Evolutionary conservation across 2,888 invertebrate genomes (phyloP).

Genomic region (Heteromyza rotundicornis): DNA sequence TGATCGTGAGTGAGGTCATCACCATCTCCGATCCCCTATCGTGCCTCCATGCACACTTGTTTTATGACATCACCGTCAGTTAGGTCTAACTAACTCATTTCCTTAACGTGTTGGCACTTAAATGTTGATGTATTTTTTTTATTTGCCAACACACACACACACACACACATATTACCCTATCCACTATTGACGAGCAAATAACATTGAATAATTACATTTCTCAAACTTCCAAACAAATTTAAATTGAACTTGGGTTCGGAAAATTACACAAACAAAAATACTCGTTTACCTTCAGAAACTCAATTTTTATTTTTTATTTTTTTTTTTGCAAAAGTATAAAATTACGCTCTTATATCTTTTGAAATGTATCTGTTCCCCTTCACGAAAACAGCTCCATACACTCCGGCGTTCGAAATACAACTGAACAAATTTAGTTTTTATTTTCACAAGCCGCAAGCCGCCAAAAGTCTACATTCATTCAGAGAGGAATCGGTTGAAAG

Average conservation of each 20-base stretch:
- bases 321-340: not conserved
- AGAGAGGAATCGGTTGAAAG: too few relatives aligned
- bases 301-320: not conserved
- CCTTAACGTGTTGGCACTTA: not conserved
- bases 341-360: not conserved
- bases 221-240: not conserved
- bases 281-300: conserved; percentile 2
- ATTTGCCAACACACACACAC: not conserved
- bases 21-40: too few relatives aligned
- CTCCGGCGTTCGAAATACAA: not conserved
- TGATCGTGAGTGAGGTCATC: too few relatives aligned
- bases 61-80: not conserved
- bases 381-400: not conserved
- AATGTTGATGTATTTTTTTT: not conserved
- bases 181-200: not conserved
- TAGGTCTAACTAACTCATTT: not conserved
- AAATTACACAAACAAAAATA: not conserved
- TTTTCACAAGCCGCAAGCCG: too few relatives aligned
- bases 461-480: too few relatives aligned
- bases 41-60: not conserved
- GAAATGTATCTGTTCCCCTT: not conserved
- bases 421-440: too few relatives aligned
- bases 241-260: not conserved
- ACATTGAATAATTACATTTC: not conserved
- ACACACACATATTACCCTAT: not conserved